Conservation (phyloP, 30 jellyfish, hydroid and myxozoan genomes). For the Cassiopea andromeda region DNA sequence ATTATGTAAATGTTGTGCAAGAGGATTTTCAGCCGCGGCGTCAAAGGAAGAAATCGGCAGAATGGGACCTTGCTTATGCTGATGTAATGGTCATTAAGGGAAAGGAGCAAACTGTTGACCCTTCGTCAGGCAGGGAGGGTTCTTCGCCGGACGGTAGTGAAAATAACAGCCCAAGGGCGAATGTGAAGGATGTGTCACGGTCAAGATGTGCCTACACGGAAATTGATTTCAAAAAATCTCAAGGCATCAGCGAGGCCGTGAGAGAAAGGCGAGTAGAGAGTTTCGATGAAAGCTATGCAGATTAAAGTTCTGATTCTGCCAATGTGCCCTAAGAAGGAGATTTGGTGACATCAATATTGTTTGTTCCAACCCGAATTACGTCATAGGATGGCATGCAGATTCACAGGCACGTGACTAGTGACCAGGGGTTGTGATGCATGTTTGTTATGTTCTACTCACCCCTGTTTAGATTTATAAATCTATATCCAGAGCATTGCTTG, state of each 20-base stretch:
- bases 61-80: constrained; percentile 39
- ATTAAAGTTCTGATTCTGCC: background rate
- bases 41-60: constrained; percentile 31
- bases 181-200: constrained; percentile 21
- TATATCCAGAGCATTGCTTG: no score
- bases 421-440: no score
- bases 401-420: no score
- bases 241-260: constrained; percentile 67
- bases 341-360: background rate
- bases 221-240: constrained; percentile 74
- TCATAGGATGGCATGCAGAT: no score
- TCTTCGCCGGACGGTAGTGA: background rate
- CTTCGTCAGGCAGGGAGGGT: background rate
- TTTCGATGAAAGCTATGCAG: constrained; percentile 2
- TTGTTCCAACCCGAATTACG: background rate
- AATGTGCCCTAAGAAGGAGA: background rate
- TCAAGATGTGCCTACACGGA: constrained; percentile 51
- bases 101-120: constrained; percentile 1
- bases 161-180: constrained; percentile 20
- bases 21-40: constrained; percentile 60
- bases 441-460: no score
- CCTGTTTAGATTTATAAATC: no score
- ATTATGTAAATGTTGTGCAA: constrained; percentile 36
- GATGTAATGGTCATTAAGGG: constrained; percentile 16
- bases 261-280: constrained; percentile 58